phyloP scores from a whole-genome alignment of 30 jellyfish, hydroid and myxozoan species.

The Chrysaora quinquecirrha region DNA sequence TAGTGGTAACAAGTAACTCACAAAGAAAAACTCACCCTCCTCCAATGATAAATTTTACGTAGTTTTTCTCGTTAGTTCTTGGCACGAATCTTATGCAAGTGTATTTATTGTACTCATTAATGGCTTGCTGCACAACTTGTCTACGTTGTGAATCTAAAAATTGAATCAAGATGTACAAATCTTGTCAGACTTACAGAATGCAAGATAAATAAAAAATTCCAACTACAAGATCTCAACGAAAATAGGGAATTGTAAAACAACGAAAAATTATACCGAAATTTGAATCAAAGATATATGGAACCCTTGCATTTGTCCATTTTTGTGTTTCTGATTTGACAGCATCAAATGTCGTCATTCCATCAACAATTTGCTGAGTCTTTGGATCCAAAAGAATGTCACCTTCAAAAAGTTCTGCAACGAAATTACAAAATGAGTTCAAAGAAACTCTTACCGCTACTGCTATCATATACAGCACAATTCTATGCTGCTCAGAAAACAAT shows the following conservation, averaged over 20 bases:
- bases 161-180: not conserved
- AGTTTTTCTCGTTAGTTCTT: conserved; percentile 16
- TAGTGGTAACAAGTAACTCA: not conserved
- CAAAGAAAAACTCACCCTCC: not conserved
- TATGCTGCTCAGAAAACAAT: no score
- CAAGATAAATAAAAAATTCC: not conserved
- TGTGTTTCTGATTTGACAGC: not conserved
- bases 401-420: not conserved
- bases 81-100: conserved; percentile 39
- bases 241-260: not conserved
- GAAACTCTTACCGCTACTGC: no score
- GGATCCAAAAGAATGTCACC: not conserved
- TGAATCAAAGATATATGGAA: not conserved
- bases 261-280: not conserved
- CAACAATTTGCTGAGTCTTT: not conserved
- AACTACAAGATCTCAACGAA: not conserved
- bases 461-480: no score
- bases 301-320: not conserved
- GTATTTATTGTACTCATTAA: conserved; percentile 7
- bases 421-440: no score
- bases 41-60: not conserved
- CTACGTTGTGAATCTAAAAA: not conserved
- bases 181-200: not conserved
- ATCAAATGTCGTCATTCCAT: not conserved
- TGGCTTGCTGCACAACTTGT: conserved; percentile 15